Evolutionary conservation across 2,888 invertebrate species (phyloP).

Genomic region (Sericinus montela): DNA sequence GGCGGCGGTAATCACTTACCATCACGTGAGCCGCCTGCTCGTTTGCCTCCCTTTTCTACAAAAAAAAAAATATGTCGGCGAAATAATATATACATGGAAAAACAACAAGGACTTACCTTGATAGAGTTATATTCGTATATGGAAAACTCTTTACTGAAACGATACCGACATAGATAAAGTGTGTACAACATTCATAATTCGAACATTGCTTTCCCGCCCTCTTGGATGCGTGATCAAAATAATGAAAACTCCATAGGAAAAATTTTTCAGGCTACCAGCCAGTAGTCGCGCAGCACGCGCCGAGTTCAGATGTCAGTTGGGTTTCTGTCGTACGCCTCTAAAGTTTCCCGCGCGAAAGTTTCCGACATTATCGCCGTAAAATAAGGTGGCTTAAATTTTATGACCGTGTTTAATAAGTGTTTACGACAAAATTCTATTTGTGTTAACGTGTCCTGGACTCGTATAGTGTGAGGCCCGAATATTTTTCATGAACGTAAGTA

Average conservation of each 20-base stretch:
- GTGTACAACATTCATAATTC: conserved; percentile 43
- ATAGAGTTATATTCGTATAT: neutral
- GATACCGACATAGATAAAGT: conserved; percentile 22
- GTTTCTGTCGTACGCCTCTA: conserved; percentile 24
- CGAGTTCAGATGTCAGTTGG: conserved; percentile 31
- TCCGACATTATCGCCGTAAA: conserved; percentile 24
- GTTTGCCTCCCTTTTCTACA: no score
- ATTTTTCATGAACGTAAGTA: conserved; percentile 20
- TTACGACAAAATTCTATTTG: conserved; percentile 26
- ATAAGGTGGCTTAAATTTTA: conserved; percentile 25
- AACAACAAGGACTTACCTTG: neutral
- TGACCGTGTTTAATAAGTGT: conserved; percentile 38
- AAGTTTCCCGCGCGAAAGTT: conserved; percentile 61
- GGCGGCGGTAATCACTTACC: no score
- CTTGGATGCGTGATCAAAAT: conserved; percentile 41
- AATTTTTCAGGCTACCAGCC: conserved; percentile 37
- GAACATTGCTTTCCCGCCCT: conserved; percentile 50
- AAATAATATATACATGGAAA: no score
- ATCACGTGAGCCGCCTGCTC: no score
- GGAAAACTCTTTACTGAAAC: neutral
- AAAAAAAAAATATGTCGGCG: no score
- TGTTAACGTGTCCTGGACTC: conserved; percentile 36
- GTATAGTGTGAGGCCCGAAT: conserved; percentile 26
- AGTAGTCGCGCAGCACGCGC: conserved; percentile 56
- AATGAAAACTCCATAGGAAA: conserved; percentile 45